phyloP scores from a whole-genome alignment of 2,888 invertebrate species.

The Agriopis marginaria region DNA sequence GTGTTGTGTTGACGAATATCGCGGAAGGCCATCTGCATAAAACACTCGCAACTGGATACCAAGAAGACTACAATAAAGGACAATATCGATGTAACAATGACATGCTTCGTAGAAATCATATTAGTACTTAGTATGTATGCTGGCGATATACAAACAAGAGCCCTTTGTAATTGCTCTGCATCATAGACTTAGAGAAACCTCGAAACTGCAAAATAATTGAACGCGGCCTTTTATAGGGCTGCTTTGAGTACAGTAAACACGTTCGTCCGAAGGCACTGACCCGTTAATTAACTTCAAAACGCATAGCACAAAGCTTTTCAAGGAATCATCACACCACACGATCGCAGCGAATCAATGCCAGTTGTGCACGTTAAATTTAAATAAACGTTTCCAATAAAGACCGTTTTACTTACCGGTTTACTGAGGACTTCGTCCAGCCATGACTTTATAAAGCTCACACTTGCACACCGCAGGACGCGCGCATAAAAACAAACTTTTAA shows the following conservation, averaged over 20 bases:
- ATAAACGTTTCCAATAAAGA: constrained; percentile 68
- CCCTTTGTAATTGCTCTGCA: constrained; percentile 29
- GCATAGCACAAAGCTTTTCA: constrained; percentile 41
- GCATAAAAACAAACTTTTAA: constrained; percentile 73
- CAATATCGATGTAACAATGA: constrained; percentile 63
- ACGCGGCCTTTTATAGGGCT: constrained; percentile 23
- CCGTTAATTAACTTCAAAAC: constrained; percentile 45
- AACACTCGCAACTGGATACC: constrained; percentile 52
- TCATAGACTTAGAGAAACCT: constrained; percentile 38
- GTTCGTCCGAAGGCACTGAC: constrained; percentile 36
- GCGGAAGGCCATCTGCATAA: constrained; percentile 33
- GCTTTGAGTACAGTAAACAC: constrained; percentile 1
- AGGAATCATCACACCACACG: constrained; percentile 36
- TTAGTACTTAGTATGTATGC: constrained; percentile 47
- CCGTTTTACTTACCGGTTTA: constrained; percentile 83
- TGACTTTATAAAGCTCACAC: constrained; percentile 69
- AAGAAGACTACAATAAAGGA: constrained; percentile 57
- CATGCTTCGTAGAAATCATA: constrained; percentile 71
- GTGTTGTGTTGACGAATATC: constrained; percentile 10
- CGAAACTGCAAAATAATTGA: constrained; percentile 46
- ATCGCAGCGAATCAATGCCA: constrained; percentile 34
- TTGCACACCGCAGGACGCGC: constrained; percentile 63
- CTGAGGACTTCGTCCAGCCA: constrained; percentile 74
- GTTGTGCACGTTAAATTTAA: constrained; percentile 51
- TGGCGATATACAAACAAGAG: constrained; percentile 55